Evolutionary conservation across 2,797 vertebrate species (phyloP).

Genomic region (Synaphobranchus kaupii): DNA sequence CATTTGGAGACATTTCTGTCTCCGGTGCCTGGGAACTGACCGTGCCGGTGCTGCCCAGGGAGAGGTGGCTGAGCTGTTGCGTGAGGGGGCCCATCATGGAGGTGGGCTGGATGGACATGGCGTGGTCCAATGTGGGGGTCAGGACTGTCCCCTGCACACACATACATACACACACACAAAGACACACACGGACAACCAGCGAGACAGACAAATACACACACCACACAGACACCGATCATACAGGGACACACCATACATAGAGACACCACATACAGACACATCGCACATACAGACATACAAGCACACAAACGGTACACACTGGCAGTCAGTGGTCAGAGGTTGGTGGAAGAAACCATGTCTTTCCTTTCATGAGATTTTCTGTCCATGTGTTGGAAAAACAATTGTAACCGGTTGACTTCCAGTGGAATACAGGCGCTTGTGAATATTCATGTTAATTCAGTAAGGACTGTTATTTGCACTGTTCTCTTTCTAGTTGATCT

Average conservation of each 20-base stretch:
- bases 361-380: neutral
- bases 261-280: neutral
- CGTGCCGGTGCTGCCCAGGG: constrained; percentile 85
- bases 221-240: neutral
- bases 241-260: neutral
- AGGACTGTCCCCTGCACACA: constrained; percentile 82
- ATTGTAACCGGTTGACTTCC: neutral
- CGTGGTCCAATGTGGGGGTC: constrained; percentile 86
- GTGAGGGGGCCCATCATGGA: constrained; percentile 89
- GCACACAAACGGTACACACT: neutral
- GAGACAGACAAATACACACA: neutral
- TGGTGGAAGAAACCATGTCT: neutral
- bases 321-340: neutral
- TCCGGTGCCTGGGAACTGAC: constrained; percentile 65
- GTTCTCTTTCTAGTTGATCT: neutral
- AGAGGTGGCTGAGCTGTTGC: constrained; percentile 91
- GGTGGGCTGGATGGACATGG: constrained; percentile 90
- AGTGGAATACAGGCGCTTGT: neutral
- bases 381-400: neutral
- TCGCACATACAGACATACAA: neutral
- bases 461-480: neutral
- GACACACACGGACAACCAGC: neutral
- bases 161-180: neutral
- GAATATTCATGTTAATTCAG: constrained; percentile 1
- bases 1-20: neutral